phyloP scores from a whole-genome alignment of 2,113 vertebrate genomes.

The Mellivora capensis region DNA sequence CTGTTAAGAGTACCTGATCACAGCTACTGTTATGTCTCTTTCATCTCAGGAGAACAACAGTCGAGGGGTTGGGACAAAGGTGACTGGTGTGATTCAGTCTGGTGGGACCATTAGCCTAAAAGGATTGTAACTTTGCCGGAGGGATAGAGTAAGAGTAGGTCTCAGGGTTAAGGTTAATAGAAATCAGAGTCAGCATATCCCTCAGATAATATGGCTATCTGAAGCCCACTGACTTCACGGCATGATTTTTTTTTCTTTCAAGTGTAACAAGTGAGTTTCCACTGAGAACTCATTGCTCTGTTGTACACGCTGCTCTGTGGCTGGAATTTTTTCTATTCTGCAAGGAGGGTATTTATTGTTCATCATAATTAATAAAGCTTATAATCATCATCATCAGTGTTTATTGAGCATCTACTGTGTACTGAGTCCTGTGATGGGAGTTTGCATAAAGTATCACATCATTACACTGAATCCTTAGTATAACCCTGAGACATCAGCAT shows the following conservation, averaged over 20 bases:
- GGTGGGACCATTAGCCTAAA: not conserved
- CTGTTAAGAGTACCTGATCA: not conserved
- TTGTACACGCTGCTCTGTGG: not conserved
- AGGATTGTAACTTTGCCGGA: not conserved
- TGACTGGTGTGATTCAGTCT: not conserved
- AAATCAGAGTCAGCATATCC: not conserved
- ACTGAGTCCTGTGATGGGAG: not conserved
- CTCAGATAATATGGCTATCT: not conserved
- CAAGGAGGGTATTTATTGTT: not conserved
- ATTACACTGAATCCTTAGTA: not conserved
- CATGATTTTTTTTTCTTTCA: constrained; percentile 1
- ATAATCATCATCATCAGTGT: not conserved
- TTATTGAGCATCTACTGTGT: not conserved
- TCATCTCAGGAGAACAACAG: not conserved
- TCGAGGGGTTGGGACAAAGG: not conserved
- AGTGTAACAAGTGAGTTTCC: not conserved
- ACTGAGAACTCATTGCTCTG: not conserved
- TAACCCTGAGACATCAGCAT: not conserved
- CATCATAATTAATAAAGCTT: not conserved
- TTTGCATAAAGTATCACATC: not conserved
- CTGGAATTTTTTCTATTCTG: not conserved
- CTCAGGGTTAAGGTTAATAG: not conserved
- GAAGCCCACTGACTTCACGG: not conserved
- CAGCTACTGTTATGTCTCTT: not conserved
- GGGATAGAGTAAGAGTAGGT: not conserved